Percentiles rank a stretch among this genome's conserved stretches.
phyloP scores from a whole-genome alignment of 1,140 invertebrate species.

The Trachymyrmex septentrionalis region DNA sequence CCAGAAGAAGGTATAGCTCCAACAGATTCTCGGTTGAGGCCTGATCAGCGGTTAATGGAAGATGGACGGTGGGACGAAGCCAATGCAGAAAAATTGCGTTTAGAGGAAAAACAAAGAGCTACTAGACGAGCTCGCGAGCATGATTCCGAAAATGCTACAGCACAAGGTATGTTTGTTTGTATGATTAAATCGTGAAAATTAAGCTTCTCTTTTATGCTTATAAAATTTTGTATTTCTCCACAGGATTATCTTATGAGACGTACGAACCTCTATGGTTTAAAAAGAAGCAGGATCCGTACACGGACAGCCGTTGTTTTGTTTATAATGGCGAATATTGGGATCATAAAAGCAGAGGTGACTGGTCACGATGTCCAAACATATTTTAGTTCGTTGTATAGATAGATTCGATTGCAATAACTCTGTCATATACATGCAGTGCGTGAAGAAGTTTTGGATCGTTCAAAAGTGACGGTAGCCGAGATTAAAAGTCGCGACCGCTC shows the following conservation, averaged over 20 bases:
- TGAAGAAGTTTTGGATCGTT: conserved; percentile 73
- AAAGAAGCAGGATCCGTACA: conserved; percentile 92
- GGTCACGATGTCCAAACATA: conserved; percentile 97
- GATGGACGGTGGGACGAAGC: conserved; percentile 98
- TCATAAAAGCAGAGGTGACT: conserved; percentile 95
- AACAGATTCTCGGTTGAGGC: conserved; percentile 97
- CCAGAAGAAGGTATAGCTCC: conserved; percentile 96
- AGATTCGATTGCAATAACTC: conserved; percentile 70
- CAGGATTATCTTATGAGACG: conserved; percentile 91
- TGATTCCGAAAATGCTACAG: conserved; percentile 93
- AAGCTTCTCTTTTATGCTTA: background rate
- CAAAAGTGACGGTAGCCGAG: conserved; percentile 66
- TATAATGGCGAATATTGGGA: conserved; percentile 98
- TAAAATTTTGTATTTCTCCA: conserved; percentile 69
- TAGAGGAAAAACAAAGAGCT: conserved; percentile 98
- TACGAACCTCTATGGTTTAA: conserved; percentile 97
- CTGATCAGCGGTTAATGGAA: conserved; percentile 99
- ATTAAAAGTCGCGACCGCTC: conserved; percentile 61
- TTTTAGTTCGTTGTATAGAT: conserved; percentile 88
- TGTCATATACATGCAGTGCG: conserved; percentile 64
- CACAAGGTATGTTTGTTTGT: conserved; percentile 87
- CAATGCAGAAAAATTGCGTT: conserved; percentile 94
- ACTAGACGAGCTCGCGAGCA: conserved; percentile 91
- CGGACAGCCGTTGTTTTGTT: conserved; percentile 93
- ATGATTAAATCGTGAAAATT: conserved; percentile 34